Evolutionary conservation across 2,888 invertebrate species (phyloP).

Genomic region (Drosophila tanythrix): DNA sequence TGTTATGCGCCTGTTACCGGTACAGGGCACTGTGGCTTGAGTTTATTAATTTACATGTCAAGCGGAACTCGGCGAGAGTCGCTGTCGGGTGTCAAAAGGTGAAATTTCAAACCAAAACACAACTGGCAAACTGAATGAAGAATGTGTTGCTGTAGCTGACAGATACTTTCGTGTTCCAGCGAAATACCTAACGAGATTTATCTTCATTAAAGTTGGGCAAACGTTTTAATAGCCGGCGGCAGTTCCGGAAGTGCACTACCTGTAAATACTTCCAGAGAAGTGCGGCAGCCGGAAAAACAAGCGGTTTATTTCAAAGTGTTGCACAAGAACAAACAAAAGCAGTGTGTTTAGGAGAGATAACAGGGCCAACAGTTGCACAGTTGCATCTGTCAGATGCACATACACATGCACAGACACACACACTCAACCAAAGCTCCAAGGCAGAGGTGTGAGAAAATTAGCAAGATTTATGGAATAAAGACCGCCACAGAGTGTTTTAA

Average conservation of each 20-base stretch:
- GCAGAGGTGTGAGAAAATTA: conserved; percentile 52
- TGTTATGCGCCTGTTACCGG: conserved; percentile 67
- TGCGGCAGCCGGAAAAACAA: conserved; percentile 34
- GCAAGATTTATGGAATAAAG: conserved; percentile 46
- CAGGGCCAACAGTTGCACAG: conserved; percentile 23
- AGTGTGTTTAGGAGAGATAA: conserved; percentile 22
- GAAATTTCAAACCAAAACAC: conserved; percentile 75
- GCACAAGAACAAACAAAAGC: conserved; percentile 37
- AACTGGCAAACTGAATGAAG: conserved; percentile 12
- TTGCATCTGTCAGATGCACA: conserved; percentile 39
- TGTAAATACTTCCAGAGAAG: conserved; percentile 40
- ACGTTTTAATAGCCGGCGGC: conserved; percentile 31
- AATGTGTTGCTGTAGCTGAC: conserved; percentile 17
- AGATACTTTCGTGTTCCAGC: conserved; percentile 29
- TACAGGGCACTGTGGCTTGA: conserved; percentile 37
- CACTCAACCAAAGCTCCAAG: background rate
- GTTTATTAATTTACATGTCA: conserved; percentile 82
- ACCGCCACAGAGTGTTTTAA: conserved; percentile 14
- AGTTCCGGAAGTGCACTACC: conserved; percentile 71
- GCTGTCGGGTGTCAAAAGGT: conserved; percentile 59
- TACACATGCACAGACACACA: background rate
- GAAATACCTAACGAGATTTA: conserved; percentile 56
- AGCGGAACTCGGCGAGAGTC: conserved; percentile 21
- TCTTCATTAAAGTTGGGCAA: conserved; percentile 66
- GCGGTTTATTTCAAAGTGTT: conserved; percentile 56